Conservation (phyloP, 2,113 vertebrate genomes). For the Aleadryas rufinucha region DNA sequence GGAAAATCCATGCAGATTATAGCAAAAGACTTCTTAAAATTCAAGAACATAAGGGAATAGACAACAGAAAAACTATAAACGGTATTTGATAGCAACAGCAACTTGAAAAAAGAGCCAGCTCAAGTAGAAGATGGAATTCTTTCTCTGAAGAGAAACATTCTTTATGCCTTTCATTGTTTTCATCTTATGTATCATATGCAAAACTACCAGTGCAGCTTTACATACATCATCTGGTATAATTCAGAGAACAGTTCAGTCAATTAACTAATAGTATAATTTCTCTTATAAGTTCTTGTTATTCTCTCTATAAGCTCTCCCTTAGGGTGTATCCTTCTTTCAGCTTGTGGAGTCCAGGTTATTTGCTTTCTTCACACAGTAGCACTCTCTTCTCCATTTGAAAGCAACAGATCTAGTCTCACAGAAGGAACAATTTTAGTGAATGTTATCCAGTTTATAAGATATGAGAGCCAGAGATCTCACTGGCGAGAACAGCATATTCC, state of each 20-base stretch:
- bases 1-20: slow-evolving; percentile 16
- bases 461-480: neutral
- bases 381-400: neutral
- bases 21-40: neutral
- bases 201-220: neutral
- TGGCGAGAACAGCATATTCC: neutral
- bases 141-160: neutral
- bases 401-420: neutral
- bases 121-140: neutral
- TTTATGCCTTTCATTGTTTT: neutral
- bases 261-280: neutral
- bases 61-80: neutral
- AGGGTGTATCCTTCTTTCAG: neutral
- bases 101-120: neutral
- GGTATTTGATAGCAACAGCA: neutral
- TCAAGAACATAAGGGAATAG: neutral
- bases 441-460: neutral
- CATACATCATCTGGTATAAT: neutral
- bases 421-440: neutral
- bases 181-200: neutral
- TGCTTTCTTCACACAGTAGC: neutral
- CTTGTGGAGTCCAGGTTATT: neutral
- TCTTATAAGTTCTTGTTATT: neutral
- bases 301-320: neutral
- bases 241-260: neutral